phyloP scores from a whole-genome alignment of 2,113 vertebrate species.

The Notiomystis cincta region DNA sequence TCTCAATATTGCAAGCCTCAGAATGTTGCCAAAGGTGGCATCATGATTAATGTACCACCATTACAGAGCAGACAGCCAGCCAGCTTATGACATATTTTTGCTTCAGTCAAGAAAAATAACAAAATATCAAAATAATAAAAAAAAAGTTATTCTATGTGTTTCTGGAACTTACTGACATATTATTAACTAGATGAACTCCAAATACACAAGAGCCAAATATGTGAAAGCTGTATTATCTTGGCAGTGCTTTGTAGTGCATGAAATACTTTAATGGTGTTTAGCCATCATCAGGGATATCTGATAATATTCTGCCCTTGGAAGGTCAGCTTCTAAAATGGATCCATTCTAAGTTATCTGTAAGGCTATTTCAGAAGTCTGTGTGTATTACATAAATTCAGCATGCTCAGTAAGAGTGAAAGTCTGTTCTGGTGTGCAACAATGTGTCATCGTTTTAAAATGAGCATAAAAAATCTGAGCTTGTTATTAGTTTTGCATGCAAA shows the following conservation, averaged over 20 bases:
- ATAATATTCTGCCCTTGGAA: not conserved
- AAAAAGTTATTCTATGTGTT: not conserved
- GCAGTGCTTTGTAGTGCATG: not conserved
- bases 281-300: not conserved
- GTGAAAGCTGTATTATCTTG: not conserved
- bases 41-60: constrained; percentile 32
- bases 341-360: not conserved
- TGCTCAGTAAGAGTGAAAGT: not conserved
- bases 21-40: not conserved
- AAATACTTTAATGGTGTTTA: not conserved
- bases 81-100: not conserved
- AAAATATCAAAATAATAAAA: not conserved
- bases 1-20: not conserved
- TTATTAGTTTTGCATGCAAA: not conserved
- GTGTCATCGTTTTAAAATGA: not conserved
- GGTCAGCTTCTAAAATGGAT: not conserved
- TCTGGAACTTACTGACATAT: not conserved
- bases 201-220: not conserved
- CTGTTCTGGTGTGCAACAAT: not conserved
- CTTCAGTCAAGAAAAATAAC: constrained; percentile 1
- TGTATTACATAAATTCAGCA: not conserved
- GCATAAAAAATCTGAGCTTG: not conserved
- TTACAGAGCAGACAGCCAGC: constrained; percentile 12
- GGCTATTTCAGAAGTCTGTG: not conserved
- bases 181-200: not conserved